These are phyloP conservation scores for Mesorhabditis spiculigera DNA, from an alignment of 2,888 invertebrate genomes.

Conservation along the genomic window DNA sequence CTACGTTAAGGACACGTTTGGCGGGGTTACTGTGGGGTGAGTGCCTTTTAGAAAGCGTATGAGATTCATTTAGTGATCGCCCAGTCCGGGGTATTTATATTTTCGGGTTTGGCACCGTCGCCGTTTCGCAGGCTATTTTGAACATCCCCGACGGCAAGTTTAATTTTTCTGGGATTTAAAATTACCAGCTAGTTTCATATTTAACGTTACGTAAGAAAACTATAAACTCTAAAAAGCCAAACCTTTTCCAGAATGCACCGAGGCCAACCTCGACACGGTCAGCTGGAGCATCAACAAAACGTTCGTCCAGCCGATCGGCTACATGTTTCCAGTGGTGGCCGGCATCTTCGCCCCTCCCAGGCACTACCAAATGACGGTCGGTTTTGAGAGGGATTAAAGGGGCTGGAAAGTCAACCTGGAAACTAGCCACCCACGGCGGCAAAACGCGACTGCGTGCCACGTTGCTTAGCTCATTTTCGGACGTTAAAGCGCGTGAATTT, in stretches of 20 bases:
- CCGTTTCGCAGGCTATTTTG: not conserved
- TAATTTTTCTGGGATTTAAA: not conserved
- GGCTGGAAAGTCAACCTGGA: too few species aligned
- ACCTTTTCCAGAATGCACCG: not conserved
- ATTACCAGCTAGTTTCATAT: not conserved
- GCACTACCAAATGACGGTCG: not conserved
- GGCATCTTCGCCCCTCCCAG: slow-evolving; percentile 3
- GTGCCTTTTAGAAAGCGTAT: not conserved
- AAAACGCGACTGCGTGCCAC: too few species aligned
- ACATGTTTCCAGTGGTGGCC: not conserved
- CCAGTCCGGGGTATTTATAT: not conserved
- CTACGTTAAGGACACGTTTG: slow-evolving; percentile 3
- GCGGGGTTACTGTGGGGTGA: not conserved
- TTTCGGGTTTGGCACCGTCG: not conserved
- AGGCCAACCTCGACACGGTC: not conserved
- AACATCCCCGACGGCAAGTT: not conserved
- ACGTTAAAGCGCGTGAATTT: too few species aligned
- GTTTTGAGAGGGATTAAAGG: too few species aligned
- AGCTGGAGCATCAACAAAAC: not conserved
- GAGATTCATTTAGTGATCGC: not conserved
- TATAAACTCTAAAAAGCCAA: too few species aligned
- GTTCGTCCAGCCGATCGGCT: slow-evolving; percentile 1
- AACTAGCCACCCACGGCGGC: too few species aligned
- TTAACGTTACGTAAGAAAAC: not conserved
- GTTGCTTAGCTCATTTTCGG: too few species aligned